Conservation (phyloP, 1,140 invertebrate species). For the Heliconius hermathena region DNA sequence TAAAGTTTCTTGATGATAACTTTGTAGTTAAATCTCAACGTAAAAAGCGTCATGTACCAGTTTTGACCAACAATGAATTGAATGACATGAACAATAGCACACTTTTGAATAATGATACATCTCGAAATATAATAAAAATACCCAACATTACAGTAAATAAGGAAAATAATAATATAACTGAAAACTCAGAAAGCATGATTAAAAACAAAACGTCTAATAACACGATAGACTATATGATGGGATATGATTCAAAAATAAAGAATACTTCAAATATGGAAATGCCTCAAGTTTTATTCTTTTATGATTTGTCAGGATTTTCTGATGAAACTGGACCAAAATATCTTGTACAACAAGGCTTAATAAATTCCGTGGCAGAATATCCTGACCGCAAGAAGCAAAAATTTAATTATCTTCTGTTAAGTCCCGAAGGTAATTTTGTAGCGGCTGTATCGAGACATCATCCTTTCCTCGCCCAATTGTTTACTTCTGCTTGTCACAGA, state of each 20-base stretch:
- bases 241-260: conserved; percentile 29
- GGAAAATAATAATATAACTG: neutral
- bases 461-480: conserved; percentile 57
- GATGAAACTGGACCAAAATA: conserved; percentile 47
- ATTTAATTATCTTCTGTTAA: conserved; percentile 52
- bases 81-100: neutral
- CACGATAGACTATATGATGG: neutral
- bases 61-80: neutral
- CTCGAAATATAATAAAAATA: neutral
- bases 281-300: conserved; percentile 54
- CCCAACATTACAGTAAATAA: neutral
- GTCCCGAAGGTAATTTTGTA: conserved; percentile 59
- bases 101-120: neutral
- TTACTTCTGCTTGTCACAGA: conserved; percentile 50
- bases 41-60: conserved; percentile 50
- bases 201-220: neutral
- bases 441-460: conserved; percentile 57
- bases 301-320: conserved; percentile 53
- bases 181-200: neutral
- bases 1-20: conserved; percentile 29
- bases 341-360: conserved; percentile 7
- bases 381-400: conserved; percentile 20
- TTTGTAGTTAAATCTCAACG: conserved; percentile 45
- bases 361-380: conserved; percentile 21
- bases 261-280: conserved; percentile 22